Evolutionary conservation across 2,888 invertebrate genomes (phyloP), one percentile per base, ranked within the genome.

Genomic region (Gisinianus flammeolus): DNA sequence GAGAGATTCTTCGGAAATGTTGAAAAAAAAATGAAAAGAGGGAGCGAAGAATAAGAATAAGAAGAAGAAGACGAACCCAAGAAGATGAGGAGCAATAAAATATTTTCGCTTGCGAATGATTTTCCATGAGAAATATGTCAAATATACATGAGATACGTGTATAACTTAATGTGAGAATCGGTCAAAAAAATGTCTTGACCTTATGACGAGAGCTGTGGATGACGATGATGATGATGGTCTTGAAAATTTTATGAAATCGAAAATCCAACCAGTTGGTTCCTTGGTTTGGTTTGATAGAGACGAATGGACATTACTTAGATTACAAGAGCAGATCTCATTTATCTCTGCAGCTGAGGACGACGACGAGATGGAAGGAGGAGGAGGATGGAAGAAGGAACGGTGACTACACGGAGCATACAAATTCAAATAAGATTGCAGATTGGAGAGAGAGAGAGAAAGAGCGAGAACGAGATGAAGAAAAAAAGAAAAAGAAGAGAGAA

Each of bases 291-390:
- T 67, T 64, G 76, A 76, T 75, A 70, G 76, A 79, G 79, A 79
- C 73, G 76, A 76, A 79, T 79, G 76, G 79, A 71, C 69, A 64
- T 58, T 54, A 79, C 79, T 75, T 75, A 75, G 67, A 75, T 75
- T 79, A 71, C 72, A 79, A 58, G 79, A 79, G 72, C 76, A 76
- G 76, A 79, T 72, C 79, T 79, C 79, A 79, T 79, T 79, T 79
- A 79, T 79, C 76, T 72, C 66, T 31, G 62, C 73, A 73, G 58
- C 73, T 73, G 69, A 74, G 67, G 78, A 69, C 69, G 64, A 64
- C 16, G 35, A 31, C 16, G 33, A 22, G 62, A 64, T 28, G 75
- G 33, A 58, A 31, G 58, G 33, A 26, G 44, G 26, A 64, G 52
- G 28, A 62, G 35, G 19, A 66, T 10, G 64, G 71, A 77, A 77